phyloP scores from a whole-genome alignment of 1,140 invertebrate genomes.

The Tribolium castaneum region DNA sequence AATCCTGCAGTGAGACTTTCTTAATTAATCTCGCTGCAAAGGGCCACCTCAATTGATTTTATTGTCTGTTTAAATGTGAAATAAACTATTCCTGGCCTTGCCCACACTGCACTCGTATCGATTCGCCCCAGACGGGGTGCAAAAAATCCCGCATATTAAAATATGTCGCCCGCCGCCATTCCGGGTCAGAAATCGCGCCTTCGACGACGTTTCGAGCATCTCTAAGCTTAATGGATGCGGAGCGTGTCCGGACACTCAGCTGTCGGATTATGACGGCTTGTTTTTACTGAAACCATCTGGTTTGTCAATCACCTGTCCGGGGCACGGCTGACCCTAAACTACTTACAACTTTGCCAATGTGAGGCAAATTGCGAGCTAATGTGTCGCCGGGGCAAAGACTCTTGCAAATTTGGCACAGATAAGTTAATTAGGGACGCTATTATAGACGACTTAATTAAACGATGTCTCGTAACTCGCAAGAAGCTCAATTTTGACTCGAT shows the following conservation, averaged over 20 bases:
- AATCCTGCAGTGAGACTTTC: conserved; percentile 13
- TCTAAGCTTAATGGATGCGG: conserved; percentile 19
- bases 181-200: not conserved
- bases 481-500: too few species aligned
- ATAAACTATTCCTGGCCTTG: not conserved
- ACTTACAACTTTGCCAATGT: not conserved
- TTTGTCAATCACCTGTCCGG: not conserved
- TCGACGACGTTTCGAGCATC: not conserved
- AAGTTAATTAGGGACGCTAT: not conserved
- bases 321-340: not conserved
- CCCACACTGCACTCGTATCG: not conserved
- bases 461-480: not conserved
- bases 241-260: not conserved
- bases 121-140: not conserved
- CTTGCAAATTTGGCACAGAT: not conserved
- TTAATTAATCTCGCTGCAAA: conserved; percentile 1
- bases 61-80: not conserved
- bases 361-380: not conserved
- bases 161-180: not conserved
- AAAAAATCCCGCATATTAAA: conserved; percentile 12
- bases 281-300: not conserved
- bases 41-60: not conserved
- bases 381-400: not conserved
- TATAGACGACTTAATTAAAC: not conserved
- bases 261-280: not conserved